Evolutionary conservation across 2,113 vertebrate genomes (phyloP), one percentile per base, ranked within the genome.

Genomic region (Hydrochoerus hydrochaeris): DNA sequence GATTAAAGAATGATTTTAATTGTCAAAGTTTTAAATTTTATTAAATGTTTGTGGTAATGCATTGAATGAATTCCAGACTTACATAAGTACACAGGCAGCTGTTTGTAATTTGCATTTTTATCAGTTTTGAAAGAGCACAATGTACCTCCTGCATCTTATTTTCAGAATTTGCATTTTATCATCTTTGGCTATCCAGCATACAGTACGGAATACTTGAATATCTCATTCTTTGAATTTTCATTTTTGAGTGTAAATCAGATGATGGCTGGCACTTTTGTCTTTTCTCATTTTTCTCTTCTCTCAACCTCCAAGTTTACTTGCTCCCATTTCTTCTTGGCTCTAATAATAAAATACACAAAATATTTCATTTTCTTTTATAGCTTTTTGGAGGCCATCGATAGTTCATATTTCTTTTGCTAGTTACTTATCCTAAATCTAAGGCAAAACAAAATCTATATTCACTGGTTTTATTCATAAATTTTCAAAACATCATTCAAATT

Each of bases 291-390:
- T 95, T 95, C 90, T 97, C 52, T 81, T 97, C 52, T 97, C 67
- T 97, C 91, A 85, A 93, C 86, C 7, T 95, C 89, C 96, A 91
- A 65, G 96, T 96, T 96, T 98, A 91, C 81, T 98, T 96, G 63
- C 46, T 98, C 97, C 98, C 95, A 78, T 71, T 88, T 98, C 98
- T 98, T 98, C 98, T 97, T 94, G 97, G 95, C 35, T 98, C 97
- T 98, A 97, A 86, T 91, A 97, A 94, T 82, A 97, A 98, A 97
- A 98, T 1, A 97, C 7, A 97, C 3, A 91, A 81, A 85, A 91
- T 9, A 65, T 75, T 91, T 97, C 88, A 94, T 19, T 95, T 95
- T 93, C 88, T 46, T 92, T 77, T 85, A 35, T 28, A 87, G 60
- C 3, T 44, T 26, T 88, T 32, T 92, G 78, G 22, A 46, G 22